A percentile compares a stretch with the other conserved stretches of the same genome.
These are phyloP conservation scores for Tiliqua scincoides DNA, from an alignment of 2,113 vertebrate species.

Conservation along the genomic window DNA sequence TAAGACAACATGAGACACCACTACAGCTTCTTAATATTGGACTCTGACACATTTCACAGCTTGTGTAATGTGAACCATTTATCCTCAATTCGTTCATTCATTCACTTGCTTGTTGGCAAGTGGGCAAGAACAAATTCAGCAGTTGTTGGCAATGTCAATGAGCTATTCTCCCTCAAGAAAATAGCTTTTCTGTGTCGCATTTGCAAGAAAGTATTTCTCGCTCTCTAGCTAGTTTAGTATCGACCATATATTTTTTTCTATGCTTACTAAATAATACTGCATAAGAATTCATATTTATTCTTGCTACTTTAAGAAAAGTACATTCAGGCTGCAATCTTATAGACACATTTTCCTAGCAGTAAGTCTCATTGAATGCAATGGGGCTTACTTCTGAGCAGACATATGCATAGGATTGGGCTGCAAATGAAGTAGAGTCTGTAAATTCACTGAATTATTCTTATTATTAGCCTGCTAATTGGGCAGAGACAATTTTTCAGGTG, in stretches of 20 bases:
- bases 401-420: not conserved
- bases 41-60: conserved; percentile 19
- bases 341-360: no score
- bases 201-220: not conserved
- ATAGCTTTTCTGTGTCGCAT: conserved; percentile 48
- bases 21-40: conserved; percentile 8
- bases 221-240: not conserved
- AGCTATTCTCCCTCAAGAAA: conserved; percentile 3
- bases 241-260: not conserved
- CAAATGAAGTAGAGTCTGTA: no score
- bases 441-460: no score
- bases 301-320: not conserved
- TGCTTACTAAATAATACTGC: not conserved
- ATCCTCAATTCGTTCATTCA: conserved; percentile 35
- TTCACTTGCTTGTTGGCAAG: conserved; percentile 27
- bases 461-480: no score
- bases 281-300: not conserved
- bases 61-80: conserved; percentile 20
- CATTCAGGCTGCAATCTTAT: no score
- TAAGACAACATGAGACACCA: not conserved
- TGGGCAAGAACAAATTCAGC: conserved; percentile 33
- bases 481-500: no score
- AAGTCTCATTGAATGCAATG: no score
- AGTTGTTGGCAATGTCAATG: conserved; percentile 38
- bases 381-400: no score